Base-by-base conservation (phyloP, 1,140 invertebrate genomes). In the Rhopalosiphum maidis region DNA sequence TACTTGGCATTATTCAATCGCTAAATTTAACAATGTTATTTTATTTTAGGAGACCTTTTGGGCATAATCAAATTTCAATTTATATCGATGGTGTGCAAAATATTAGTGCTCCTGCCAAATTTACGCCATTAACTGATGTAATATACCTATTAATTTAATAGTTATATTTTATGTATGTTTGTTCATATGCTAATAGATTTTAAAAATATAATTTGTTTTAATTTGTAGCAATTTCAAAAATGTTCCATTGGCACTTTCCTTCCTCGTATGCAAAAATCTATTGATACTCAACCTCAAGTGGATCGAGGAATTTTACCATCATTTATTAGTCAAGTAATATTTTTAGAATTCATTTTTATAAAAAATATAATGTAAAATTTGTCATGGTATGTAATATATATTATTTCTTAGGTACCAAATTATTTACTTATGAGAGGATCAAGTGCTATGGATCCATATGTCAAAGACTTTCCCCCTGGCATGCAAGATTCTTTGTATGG, bases 71-170 rank as follows among this genome's bases (percentile, higher is more conserved):
- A 94, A 94, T 97, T 15, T 95, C 95, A 93, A 95, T 97, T 43
- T 97, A 96, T 94, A 96, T 97, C 93, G 96, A 97, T 95, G 97
- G 96, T 55, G 95, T 95, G 41, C 96, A 96, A 94, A 95, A 95
- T 93, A 94, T 96, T 23, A 95, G 95, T 90, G 95, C 96, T 46
- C 96, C 96, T 0, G 95, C 97, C 30, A 97, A 96, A 94, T 96
- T 96, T 94, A 96, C 96, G 55, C 95, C 96, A 2, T 95, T 96
- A 46, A 95, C 95, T 94, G 96, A 97, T 94, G 96, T 96, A 89
- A 90, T 30, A 60, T 90, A 68, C 8, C 18, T 90, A 43, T 43
- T 68, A 25, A 37, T 43, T 90, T 43, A 90, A 41, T 0, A 7
- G 8, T 68, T 68, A 55, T 89, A 30, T 41, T 23, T 25, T n/a